Evolutionary conservation across 2,113 vertebrate genomes (phyloP).

Genomic region (Pithys albifrons): DNA sequence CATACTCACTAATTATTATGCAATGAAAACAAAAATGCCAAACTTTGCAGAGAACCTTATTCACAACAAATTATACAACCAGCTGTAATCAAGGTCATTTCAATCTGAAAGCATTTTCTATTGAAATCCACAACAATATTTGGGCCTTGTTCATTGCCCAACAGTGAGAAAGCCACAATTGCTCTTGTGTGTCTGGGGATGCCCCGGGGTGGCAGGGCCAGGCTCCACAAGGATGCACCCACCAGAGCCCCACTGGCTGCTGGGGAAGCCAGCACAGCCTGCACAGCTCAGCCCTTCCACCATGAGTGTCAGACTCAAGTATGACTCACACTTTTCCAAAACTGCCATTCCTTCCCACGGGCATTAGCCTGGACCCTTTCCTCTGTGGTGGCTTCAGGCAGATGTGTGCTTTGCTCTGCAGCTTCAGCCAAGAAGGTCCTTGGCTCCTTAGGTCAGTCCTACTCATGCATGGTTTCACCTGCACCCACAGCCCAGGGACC

Average conservation of each 20-base stretch:
- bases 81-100: neutral
- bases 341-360: neutral
- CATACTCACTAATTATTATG: neutral
- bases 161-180: neutral
- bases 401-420: rapidly evolving
- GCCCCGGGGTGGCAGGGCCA: neutral
- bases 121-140: constrained; percentile 38
- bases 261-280: neutral
- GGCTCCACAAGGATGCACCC: rapidly evolving
- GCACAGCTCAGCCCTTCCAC: neutral
- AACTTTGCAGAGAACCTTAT: constrained; percentile 9
- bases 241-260: neutral
- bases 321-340: neutral
- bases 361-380: neutral
- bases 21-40: neutral
- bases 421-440: neutral
- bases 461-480: neutral
- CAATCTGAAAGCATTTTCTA: constrained; percentile 18
- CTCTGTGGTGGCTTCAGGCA: rapidly evolving
- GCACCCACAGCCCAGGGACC: neutral
- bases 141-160: neutral
- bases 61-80: constrained; percentile 5
- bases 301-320: neutral
- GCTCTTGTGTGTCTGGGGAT: neutral
- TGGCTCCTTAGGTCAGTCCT: neutral